Evolutionary conservation across 1,140 invertebrate species (phyloP), one percentile per base, ranked within the genome.

Genomic region (Rhopalosiphum maidis): DNA sequence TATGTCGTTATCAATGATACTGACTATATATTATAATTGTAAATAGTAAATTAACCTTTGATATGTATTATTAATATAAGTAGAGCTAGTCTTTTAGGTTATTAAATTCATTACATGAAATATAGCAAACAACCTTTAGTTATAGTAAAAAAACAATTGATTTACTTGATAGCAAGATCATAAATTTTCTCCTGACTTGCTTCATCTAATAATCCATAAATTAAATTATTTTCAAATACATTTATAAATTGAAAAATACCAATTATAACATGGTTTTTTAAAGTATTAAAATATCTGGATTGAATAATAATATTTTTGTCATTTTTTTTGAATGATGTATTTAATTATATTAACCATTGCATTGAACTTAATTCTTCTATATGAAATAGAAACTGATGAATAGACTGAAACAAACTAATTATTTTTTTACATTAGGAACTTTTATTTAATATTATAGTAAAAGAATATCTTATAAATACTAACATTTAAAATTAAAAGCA

Each of bases 391-490:
- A 89, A 89, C 35, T 89, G 51, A 89, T 89, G 30, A 37, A 89
- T 89, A 51, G 87, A 89, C 46, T 89, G 87, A 55, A 89, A 89
- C 48, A 89, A 89, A 89, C 87, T 89, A 37, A 37, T 68, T 68
- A n/a, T 68, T 68, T 68, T 60, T 68, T n/a, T n/a, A n/a, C 15
- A n/a, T 68, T 68, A 60, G 0, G 55, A 60, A 60, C 55, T n/a
- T 68, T 68, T 30, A 51, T 68, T n/a, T 68, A n/a, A 68, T 68
- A n/a, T 30, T 68, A 30, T 68, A 68, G 2, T 68, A n/a, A 68
- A 68, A 68, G 3, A 68, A 68, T 15, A 60, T 11, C 30, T 25
- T 30, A 60, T 60, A 30, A 11, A 21, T 60, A 11, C 55, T 60
- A 60, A 11, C 25, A 60, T 60, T 30, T 30, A n/a, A 68, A 15